phyloP scores from a whole-genome alignment of 2,888 invertebrate genomes.

The Sinhomidia bicolor region DNA sequence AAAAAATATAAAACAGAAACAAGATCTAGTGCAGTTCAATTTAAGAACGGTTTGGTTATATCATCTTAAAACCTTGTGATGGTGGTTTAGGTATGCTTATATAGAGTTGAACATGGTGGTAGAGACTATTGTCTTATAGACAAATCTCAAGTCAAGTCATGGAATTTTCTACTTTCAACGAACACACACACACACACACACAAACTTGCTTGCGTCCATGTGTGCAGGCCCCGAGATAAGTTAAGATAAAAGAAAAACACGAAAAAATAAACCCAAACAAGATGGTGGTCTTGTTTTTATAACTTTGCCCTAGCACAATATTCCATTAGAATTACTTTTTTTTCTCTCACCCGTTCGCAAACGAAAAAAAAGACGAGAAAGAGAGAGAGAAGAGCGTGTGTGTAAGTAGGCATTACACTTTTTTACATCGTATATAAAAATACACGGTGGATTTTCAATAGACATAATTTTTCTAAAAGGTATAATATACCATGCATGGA shows the following conservation, averaged over 20 bases:
- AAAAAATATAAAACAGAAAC: constrained; percentile 38
- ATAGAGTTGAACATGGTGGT: neutral
- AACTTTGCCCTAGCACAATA: constrained; percentile 58
- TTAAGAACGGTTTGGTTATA: neutral
- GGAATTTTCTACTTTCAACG: constrained; percentile 70
- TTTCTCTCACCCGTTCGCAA: constrained; percentile 13
- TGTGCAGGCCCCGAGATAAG: constrained; percentile 41
- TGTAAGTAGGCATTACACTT: neutral
- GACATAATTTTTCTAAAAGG: neutral
- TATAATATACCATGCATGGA: neutral
- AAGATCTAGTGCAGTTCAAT: constrained; percentile 6
- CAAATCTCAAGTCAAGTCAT: constrained; percentile 68
- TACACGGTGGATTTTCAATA: neutral
- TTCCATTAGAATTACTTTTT: constrained; percentile 72
- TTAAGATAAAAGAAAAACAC: constrained; percentile 67
- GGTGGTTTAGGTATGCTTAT: no score
- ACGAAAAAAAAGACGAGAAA: constrained; percentile 2
- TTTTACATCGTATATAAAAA: neutral
- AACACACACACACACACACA: constrained; percentile 16
- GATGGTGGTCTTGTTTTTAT: constrained; percentile 63
- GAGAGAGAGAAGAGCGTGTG: no score
- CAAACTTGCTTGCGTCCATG: neutral
- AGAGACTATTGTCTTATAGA: constrained; percentile 17
- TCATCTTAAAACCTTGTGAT: neutral
- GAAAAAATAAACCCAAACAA: constrained; percentile 61